These are phyloP conservation scores for Cataglyphis albicans DNA, from an alignment of 2,888 invertebrate species.

Conservation along the genomic window DNA sequence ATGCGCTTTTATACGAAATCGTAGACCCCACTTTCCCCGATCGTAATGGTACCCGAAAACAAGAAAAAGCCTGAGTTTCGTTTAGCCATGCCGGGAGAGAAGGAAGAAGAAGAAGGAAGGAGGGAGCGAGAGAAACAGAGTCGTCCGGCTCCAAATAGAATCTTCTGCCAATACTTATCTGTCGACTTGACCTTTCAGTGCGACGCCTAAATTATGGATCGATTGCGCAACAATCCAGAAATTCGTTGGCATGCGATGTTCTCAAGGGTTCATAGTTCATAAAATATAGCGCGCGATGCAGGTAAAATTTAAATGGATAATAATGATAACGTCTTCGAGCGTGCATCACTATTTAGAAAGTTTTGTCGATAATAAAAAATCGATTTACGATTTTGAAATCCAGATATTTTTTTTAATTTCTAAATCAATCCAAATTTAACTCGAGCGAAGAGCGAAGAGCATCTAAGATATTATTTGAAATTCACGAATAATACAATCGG, in stretches of 20 bases:
- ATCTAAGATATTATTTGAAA: background rate
- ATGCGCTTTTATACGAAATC: slow-evolving; percentile 81
- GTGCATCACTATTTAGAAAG: slow-evolving; percentile 3
- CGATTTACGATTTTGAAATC: background rate
- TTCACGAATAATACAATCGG: background rate
- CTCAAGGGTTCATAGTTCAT: slow-evolving; percentile 9
- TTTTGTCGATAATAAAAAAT: background rate
- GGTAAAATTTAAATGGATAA: background rate
- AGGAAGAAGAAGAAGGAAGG: slow-evolving; percentile 58
- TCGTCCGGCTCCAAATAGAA: slow-evolving; percentile 43
- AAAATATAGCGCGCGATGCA: background rate
- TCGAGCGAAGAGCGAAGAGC: background rate
- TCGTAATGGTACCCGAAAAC: slow-evolving; percentile 67
- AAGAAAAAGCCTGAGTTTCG: slow-evolving; percentile 53
- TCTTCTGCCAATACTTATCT: slow-evolving; percentile 79
- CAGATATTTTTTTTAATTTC: slow-evolving; percentile 16
- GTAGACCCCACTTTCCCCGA: slow-evolving; percentile 78
- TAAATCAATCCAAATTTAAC: background rate
- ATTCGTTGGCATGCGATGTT: slow-evolving; percentile 36
- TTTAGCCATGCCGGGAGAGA: background rate
- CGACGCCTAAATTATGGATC: slow-evolving; percentile 73
- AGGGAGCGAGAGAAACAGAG: slow-evolving; percentile 47
- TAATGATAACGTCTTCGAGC: background rate
- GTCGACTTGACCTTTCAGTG: slow-evolving; percentile 79
- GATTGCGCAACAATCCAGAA: slow-evolving; percentile 74